A percentile compares a stretch with the other conserved stretches of the same genome.
These are phyloP conservation scores for Coptodon rendalli DNA, from an alignment of 2,113 vertebrate genomes.

Conservation along the genomic window DNA sequence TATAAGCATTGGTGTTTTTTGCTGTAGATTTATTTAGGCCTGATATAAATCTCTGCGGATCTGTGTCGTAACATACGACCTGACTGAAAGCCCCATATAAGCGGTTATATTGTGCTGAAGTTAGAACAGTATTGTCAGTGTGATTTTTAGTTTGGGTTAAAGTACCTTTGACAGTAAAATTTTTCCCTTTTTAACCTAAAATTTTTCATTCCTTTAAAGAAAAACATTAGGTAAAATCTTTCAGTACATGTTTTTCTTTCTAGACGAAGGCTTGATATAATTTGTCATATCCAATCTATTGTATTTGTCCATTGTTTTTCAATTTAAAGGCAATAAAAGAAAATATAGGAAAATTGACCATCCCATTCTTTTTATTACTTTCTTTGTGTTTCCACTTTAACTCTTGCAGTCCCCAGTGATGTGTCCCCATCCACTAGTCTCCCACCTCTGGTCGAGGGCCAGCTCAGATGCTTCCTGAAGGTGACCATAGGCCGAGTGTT, in stretches of 20 bases:
- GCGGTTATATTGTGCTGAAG: fast-evolving
- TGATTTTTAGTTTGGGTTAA: neutral
- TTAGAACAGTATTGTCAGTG: neutral
- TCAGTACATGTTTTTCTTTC: neutral
- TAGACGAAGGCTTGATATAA: neutral
- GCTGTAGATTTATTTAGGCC: neutral
- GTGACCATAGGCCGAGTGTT: constrained; percentile 76
- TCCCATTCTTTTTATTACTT: neutral
- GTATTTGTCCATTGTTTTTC: neutral
- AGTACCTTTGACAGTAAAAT: neutral
- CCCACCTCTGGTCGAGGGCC: constrained; percentile 89
- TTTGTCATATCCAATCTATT: neutral
- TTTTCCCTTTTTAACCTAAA: neutral
- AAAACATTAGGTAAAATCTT: neutral
- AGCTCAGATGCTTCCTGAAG: constrained; percentile 83
- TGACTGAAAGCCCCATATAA: neutral
- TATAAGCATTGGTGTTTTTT: neutral
- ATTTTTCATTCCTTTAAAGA: neutral
- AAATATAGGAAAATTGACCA: no score
- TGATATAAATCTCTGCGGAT: neutral
- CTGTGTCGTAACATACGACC: neutral
- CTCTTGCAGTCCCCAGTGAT: constrained; percentile 73
- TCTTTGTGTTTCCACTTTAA: neutral
- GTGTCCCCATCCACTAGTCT: constrained; percentile 79
- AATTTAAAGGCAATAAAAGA: neutral